A percentile compares a stretch with the other conserved stretches of the same genome.
Evolutionary conservation across 2,113 vertebrate genomes (phyloP).

Genomic region (Cyanistes caeruleus): DNA sequence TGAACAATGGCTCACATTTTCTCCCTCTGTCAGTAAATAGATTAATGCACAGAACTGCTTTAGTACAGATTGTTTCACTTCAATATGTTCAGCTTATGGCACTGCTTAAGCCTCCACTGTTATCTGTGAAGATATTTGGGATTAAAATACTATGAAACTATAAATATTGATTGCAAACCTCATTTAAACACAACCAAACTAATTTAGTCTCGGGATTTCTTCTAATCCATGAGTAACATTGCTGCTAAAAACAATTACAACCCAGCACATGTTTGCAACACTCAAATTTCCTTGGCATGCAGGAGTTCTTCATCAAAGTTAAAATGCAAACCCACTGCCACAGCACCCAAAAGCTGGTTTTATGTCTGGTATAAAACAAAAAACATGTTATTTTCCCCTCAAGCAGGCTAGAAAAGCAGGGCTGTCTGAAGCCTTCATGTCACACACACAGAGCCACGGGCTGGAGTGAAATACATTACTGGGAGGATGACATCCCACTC

Average conservation of each 20-base stretch:
- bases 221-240: background rate
- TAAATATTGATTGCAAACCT: background rate
- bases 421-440: constrained; percentile 17
- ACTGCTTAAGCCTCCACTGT: background rate
- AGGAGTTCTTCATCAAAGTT: background rate
- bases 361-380: background rate
- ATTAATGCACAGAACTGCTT: constrained; percentile 1
- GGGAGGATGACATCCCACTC: background rate
- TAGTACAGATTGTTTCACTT: background rate
- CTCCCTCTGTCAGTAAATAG: background rate
- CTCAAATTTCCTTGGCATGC: background rate
- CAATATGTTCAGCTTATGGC: background rate
- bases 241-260: background rate
- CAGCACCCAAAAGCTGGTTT: background rate
- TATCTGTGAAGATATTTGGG: background rate
- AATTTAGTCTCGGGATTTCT: background rate
- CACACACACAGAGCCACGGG: background rate
- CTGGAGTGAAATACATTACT: background rate
- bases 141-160: background rate
- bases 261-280: background rate
- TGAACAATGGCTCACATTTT: background rate
- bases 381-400: background rate
- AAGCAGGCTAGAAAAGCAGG: background rate
- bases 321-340: background rate
- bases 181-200: background rate